These are phyloP conservation scores for Falco peregrinus DNA, from an alignment of 2,797 vertebrate genomes.

Conservation along the genomic window DNA sequence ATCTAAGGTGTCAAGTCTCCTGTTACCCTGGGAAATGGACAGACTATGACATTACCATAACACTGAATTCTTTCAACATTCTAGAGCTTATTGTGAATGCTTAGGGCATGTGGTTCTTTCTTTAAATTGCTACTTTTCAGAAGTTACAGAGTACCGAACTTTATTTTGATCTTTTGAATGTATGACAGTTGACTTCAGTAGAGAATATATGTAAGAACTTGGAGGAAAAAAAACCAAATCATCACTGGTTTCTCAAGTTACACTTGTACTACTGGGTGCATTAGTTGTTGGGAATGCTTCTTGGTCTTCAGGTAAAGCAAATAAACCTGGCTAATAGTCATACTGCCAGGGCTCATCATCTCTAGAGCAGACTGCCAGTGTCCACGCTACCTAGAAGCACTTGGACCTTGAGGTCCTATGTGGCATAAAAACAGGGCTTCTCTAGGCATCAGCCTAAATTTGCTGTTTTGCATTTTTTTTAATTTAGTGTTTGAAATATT, in stretches of 20 bases:
- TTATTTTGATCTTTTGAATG: neutral
- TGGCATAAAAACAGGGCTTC: neutral
- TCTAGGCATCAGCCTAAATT: neutral
- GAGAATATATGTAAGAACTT: neutral
- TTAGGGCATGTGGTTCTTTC: neutral
- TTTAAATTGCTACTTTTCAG: neutral
- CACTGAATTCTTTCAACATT: neutral
- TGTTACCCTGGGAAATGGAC: neutral
- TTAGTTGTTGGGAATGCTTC: neutral
- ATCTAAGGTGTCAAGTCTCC: neutral
- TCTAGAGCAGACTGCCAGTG: neutral
- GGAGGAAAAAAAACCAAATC: neutral
- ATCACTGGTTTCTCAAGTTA: neutral
- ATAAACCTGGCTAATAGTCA: neutral
- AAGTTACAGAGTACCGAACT: neutral
- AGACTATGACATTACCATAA: neutral
- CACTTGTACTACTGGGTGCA: accelerated
- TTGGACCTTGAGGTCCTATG: neutral
- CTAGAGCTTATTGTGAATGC: neutral
- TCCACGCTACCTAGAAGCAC: neutral
- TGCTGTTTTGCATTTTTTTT: neutral
- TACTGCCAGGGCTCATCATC: neutral
- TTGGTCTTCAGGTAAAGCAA: neutral
- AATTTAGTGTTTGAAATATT: neutral
- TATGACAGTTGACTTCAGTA: neutral